Conservation (phyloP, 2,888 invertebrate genomes). For the Caenorhabditis macrosperma region DNA sequence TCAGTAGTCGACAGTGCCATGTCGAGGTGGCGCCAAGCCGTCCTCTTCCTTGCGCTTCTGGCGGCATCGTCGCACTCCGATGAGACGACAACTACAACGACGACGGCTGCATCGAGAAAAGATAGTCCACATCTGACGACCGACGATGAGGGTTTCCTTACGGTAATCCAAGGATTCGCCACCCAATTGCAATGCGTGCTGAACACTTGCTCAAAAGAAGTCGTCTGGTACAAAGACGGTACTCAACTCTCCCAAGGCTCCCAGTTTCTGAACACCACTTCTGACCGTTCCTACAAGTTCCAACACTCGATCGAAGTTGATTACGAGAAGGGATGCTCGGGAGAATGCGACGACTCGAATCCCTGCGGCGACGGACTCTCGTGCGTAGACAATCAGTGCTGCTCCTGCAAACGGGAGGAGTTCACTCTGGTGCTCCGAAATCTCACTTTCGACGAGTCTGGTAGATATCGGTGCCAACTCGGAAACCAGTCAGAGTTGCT, state of each 20-base stretch:
- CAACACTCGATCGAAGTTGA: slow-evolving; percentile 70
- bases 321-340: slow-evolving; percentile 66
- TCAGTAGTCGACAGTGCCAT: slow-evolving; percentile 31
- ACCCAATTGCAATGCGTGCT: slow-evolving; percentile 76
- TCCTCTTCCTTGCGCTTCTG: slow-evolving; percentile 43
- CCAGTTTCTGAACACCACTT: slow-evolving; percentile 69
- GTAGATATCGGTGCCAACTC: slow-evolving; percentile 76
- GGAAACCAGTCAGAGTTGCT: slow-evolving; percentile 73
- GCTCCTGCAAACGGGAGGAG: slow-evolving; percentile 72
- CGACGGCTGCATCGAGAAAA: background rate
- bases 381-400: slow-evolving; percentile 71
- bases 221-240: slow-evolving; percentile 78
- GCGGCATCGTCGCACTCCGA: slow-evolving; percentile 2
- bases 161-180: slow-evolving; percentile 77
- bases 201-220: slow-evolving; percentile 70
- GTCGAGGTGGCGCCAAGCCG: slow-evolving; percentile 31
- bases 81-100: slow-evolving; percentile 10
- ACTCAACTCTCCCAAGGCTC: slow-evolving; percentile 75
- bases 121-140: slow-evolving; percentile 64
- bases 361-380: slow-evolving; percentile 61
- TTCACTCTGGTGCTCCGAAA: slow-evolving; percentile 76
- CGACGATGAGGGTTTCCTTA: slow-evolving; percentile 70
- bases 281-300: slow-evolving; percentile 68
- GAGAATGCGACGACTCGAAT: slow-evolving; percentile 64
- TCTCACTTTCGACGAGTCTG: slow-evolving; percentile 75